Conservation (phyloP, 2,888 invertebrate species). For the Pseudococcus longispinus region DNA sequence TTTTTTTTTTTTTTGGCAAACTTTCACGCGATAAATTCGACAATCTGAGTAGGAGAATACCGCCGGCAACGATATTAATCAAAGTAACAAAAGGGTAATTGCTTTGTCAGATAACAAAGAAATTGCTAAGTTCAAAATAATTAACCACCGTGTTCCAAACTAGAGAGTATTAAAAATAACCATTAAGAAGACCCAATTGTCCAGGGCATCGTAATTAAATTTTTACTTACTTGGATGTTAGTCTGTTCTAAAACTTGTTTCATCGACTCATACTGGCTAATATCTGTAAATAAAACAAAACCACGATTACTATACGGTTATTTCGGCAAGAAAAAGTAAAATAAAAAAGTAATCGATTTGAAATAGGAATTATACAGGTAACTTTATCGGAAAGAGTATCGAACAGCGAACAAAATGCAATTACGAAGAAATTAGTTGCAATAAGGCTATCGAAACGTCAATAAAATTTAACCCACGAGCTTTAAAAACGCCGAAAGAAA, state of each 20-base stretch:
- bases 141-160: not conserved
- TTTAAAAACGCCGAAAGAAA: not conserved
- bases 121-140: constrained; percentile 1
- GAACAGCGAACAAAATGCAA: not conserved
- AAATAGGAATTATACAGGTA: not conserved
- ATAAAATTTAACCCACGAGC: not conserved
- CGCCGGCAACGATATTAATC: not conserved
- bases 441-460: not conserved
- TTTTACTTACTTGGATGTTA: constrained; percentile 38
- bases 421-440: not conserved
- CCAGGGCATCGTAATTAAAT: not conserved
- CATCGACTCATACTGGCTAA: constrained; percentile 48
- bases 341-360: not conserved
- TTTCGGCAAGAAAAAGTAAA: not conserved
- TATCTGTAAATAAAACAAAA: constrained; percentile 26
- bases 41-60: not conserved
- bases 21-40: constrained; percentile 26
- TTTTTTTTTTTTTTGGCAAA: constrained; percentile 14
- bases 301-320: not conserved
- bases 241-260: constrained; percentile 50
- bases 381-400: too few species aligned
- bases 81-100: constrained; percentile 8
- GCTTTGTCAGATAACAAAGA: not conserved
- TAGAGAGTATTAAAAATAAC: not conserved
- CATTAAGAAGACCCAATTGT: not conserved